A percentile compares a stretch with the other conserved stretches of the same genome.
Conservation (phyloP, 2,113 vertebrate genomes). For the Microcebus tavaratra region DNA sequence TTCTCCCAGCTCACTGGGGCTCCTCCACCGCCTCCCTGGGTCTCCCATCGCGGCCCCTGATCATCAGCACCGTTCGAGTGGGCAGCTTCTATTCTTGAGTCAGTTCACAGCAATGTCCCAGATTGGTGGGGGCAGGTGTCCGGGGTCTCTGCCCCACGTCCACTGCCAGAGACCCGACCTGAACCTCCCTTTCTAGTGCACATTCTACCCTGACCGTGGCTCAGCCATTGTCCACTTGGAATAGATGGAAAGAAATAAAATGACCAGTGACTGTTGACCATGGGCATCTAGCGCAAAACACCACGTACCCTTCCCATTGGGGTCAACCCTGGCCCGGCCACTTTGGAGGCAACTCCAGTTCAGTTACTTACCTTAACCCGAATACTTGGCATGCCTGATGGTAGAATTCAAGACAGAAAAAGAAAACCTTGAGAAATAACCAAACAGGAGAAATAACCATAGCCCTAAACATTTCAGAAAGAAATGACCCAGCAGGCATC, state of each 20-base stretch:
- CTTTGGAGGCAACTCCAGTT: background rate
- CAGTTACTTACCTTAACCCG: background rate
- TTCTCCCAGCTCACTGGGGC: background rate
- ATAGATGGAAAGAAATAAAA: background rate
- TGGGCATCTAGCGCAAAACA: background rate
- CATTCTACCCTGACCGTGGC: background rate
- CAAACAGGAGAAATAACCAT: background rate
- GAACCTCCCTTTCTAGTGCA: background rate
- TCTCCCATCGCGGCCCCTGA: background rate
- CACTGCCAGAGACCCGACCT: background rate
- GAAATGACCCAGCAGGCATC: background rate
- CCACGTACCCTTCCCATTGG: background rate
- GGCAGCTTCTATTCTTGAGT: background rate
- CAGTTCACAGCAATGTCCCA: background rate
- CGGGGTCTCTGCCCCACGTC: background rate
- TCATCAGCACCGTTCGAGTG: no score
- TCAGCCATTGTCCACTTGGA: background rate
- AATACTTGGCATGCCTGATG: background rate
- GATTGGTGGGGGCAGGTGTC: background rate
- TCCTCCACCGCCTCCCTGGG: fast-evolving
- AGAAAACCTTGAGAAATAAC: background rate
- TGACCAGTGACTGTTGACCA: background rate
- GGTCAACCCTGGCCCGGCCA: background rate
- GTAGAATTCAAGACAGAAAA: background rate
- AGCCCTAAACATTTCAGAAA: background rate